Evolutionary conservation across 2,888 invertebrate genomes (phyloP).

Genomic region (Scrobipalpa atriplicella): DNA sequence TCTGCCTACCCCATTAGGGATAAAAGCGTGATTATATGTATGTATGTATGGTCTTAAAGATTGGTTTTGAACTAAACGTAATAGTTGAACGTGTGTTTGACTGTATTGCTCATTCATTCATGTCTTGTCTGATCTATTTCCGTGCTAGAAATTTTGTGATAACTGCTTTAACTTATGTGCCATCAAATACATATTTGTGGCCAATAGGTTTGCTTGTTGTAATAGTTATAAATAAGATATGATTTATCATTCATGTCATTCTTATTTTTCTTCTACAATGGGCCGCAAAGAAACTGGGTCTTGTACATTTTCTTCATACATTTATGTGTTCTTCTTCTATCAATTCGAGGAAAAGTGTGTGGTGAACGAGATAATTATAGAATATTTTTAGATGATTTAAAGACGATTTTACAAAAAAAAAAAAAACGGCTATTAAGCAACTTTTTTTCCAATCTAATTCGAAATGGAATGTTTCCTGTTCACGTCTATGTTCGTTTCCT

Average conservation of each 20-base stretch:
- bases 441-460: background rate
- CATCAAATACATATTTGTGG: background rate
- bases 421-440: no score
- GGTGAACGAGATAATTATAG: no score
- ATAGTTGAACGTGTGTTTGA: background rate
- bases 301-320: no score
- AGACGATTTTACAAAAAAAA: no score
- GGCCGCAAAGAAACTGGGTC: no score
- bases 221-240: background rate
- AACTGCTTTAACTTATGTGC: background rate
- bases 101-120: conserved; percentile 3
- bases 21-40: no score
- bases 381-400: no score
- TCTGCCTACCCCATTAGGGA: no score
- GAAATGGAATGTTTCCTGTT: conserved; percentile 3
- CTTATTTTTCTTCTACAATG: no score
- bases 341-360: no score
- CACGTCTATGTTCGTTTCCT: background rate
- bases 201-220: background rate
- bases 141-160: conserved; percentile 19
- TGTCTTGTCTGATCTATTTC: conserved; percentile 12
- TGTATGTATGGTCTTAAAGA: background rate
- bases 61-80: background rate
- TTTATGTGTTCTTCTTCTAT: no score
- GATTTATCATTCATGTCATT: background rate